phyloP scores from a whole-genome alignment of 2,113 vertebrate species.

The Symphodus melops region DNA sequence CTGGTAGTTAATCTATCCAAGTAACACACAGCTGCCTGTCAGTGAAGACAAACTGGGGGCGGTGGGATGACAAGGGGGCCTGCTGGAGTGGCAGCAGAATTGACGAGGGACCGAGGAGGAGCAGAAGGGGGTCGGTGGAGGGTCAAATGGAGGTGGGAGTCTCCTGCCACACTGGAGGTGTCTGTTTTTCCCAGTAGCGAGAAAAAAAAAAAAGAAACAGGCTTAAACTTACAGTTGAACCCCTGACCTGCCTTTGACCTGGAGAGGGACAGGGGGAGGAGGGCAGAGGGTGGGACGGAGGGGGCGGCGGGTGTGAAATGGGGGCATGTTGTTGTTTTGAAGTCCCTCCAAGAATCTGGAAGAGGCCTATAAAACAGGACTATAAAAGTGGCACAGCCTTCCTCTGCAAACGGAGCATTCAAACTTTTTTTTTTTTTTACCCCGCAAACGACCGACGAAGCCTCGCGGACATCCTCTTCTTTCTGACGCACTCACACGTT shows the following conservation, averaged over 20 bases:
- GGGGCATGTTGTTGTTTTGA: slow-evolving; percentile 84
- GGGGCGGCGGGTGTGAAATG: slow-evolving; percentile 76
- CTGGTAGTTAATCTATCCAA: slow-evolving; percentile 51
- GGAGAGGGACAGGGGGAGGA: slow-evolving; percentile 62
- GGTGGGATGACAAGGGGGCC: slow-evolving; percentile 63
- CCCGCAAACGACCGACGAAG: slow-evolving; percentile 31
- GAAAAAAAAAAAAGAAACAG: slow-evolving; percentile 79
- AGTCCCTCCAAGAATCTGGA: slow-evolving; percentile 84
- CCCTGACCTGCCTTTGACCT: slow-evolving; percentile 87
- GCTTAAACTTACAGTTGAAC: slow-evolving; percentile 89
- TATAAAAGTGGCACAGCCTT: slow-evolving; percentile 79
- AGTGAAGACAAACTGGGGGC: slow-evolving; percentile 71
- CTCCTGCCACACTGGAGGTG: slow-evolving; percentile 68
- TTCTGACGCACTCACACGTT: neutral
- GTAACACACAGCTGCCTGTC: slow-evolving; percentile 71
- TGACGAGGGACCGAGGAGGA: slow-evolving; percentile 74
- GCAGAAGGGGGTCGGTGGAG: slow-evolving; percentile 71
- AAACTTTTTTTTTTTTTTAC: slow-evolving; percentile 39
- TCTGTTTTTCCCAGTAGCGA: slow-evolving; percentile 71
- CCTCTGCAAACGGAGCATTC: slow-evolving; percentile 57
- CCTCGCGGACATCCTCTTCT: neutral
- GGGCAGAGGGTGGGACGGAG: slow-evolving; percentile 72
- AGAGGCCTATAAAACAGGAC: slow-evolving; percentile 84
- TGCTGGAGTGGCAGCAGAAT: slow-evolving; percentile 68
- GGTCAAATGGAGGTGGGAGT: slow-evolving; percentile 79